Evolutionary conservation across 2,113 vertebrate species (phyloP), one percentile per base, ranked within the genome.

Genomic region (Phyllopteryx taeniolatus): DNA sequence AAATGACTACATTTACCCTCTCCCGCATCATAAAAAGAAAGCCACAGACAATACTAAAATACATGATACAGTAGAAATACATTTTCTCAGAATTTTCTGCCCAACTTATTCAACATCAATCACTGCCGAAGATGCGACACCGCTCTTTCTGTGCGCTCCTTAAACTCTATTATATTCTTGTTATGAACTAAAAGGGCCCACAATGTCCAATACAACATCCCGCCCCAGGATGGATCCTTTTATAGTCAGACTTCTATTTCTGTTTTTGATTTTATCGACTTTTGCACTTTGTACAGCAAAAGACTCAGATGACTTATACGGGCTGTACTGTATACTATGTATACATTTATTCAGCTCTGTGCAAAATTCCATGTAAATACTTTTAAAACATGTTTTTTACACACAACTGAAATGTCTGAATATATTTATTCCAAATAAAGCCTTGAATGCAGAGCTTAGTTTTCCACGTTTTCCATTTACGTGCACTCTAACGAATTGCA

Each of bases 401-500:
- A 75, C 81, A 87, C 80, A 88, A 87, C 89, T 86, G 85, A 86
- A 87, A 89, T 87, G 85, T 90, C 81, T 91, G 90, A 79, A 83
- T 87, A 86, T 92, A 93, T 92, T 92, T 92, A 93, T 92, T 93
- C 92, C 91, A 89, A 90, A 92, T 94, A 92, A 93, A 92, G 88
- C 83, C 82, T 86, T 88, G 79, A 85, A 86, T 70, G 75, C 85
- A 90, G 33, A 70, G 43, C 66, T 71, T 7, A 1, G 12, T 10
- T 64, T 39, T 64, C 1, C 6, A 42, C 19, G 12, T 4, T 64
- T 39, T 64, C 1, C 6, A 42, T 42, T 64, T 64, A 1, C 15
- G 3, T 42, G 15, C 20, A 39, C 6, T 39, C 35, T 39, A 39
- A 39, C 6, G 35, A 5, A 39, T 39, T 39, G 6, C 35, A 5